These are phyloP conservation scores for Odontamblyopus lacepedii DNA, from an alignment of 2,797 vertebrate genomes.

Conservation along the genomic window DNA sequence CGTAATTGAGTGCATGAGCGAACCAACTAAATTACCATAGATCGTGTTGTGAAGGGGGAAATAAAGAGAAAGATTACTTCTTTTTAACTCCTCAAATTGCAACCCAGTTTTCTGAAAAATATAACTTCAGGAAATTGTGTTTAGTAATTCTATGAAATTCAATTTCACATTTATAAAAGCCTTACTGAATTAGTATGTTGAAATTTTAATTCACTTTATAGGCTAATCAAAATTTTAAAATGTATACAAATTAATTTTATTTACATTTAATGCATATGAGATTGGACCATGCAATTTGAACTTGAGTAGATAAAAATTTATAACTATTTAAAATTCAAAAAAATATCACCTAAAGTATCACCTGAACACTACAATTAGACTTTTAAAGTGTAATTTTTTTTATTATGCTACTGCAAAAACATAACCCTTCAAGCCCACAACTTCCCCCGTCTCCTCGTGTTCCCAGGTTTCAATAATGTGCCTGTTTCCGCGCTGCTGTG, in stretches of 20 bases:
- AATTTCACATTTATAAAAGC: background rate
- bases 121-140: conserved; percentile 45
- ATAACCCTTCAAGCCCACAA: conserved; percentile 16
- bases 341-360: background rate
- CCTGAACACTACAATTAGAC: background rate
- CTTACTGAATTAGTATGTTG: background rate
- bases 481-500: conserved; percentile 45
- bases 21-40: conserved; percentile 66
- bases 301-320: too few relatives aligned
- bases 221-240: too few relatives aligned
- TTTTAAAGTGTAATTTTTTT: background rate
- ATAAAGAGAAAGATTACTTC: conserved; percentile 49
- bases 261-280: too few relatives aligned
- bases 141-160: conserved; percentile 10
- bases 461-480: conserved; percentile 70
- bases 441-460: conserved; percentile 36
- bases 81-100: conserved; percentile 59
- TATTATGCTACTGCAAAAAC: background rate
- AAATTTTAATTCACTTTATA: too few relatives aligned
- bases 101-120: conserved; percentile 46
- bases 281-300: too few relatives aligned
- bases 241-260: too few relatives aligned
- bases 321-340: background rate
- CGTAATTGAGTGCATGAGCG: conserved; percentile 75
- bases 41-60: conserved; percentile 53